Percentiles rank a stretch among this genome's conserved stretches.
These are phyloP conservation scores for Rhinolophus ferrumequinum DNA, from an alignment of 2,113 vertebrate species.

Conservation along the genomic window DNA sequence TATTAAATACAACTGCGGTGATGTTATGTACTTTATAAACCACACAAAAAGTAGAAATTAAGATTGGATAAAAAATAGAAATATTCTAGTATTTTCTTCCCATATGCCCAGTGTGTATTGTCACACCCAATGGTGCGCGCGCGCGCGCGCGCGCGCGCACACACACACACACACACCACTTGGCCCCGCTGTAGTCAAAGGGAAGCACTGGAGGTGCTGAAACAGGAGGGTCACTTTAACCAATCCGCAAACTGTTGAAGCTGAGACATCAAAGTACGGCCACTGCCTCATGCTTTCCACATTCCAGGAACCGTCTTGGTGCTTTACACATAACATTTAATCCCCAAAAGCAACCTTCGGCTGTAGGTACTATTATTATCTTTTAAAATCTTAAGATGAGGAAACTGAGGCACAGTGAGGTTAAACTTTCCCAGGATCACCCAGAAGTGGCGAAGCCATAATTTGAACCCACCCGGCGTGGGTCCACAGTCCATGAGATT, in stretches of 20 bases:
- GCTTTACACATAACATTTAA: neutral
- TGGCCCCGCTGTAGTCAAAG: neutral
- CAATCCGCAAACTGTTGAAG: neutral
- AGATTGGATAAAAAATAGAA: neutral
- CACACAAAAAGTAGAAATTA: neutral
- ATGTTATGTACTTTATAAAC: neutral
- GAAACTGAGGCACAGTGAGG: neutral
- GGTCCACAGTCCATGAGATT: neutral
- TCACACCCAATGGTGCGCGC: neutral
- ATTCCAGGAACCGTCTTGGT: neutral
- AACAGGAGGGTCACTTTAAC: neutral
- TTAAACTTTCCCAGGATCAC: neutral
- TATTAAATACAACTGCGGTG: neutral
- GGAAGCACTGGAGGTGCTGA: neutral
- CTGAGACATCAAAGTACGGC: neutral
- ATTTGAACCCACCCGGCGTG: neutral
- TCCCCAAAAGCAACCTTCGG: neutral
- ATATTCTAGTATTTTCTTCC: slow-evolving; percentile 15
- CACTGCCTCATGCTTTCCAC: neutral
- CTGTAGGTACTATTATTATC: neutral
- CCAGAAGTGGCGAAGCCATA: neutral
- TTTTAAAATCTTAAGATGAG: neutral
- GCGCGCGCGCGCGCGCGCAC: neutral
- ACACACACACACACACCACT: neutral
- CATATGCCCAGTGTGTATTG: neutral